Evolutionary conservation across 2,113 vertebrate genomes (phyloP), one percentile per base, ranked within the genome.

Genomic region (Morone saxatilis): DNA sequence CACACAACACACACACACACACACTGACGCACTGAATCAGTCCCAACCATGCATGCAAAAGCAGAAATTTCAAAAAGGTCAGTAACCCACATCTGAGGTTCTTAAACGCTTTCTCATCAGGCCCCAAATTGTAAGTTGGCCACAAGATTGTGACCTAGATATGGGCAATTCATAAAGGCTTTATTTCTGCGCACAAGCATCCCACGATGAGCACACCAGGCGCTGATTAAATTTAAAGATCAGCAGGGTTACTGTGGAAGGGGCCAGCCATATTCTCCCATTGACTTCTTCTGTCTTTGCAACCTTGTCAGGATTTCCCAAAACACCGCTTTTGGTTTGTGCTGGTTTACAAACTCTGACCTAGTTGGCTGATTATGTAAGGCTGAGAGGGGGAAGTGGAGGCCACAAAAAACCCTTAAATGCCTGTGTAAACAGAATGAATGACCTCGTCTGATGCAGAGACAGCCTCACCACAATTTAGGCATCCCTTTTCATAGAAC

Each of bases 341-440:
- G 13, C 19, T 53, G 48, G 6, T 78, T 69, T 43, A 63, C 22
- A 85, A 71, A 53, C 63, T 83, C 50, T 76, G 85, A 87, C 70
- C 71, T 80, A 82, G 8, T 87, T 88, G 66, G 71, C 43, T 69
- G 43, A 81, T 79, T 85, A 68, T 85, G 80, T 81, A 85, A 76
- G 36, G 72, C 9, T 40, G 5, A 60, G 60, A 68, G 4, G 10
- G 53, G 75, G 71, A 84, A 86, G 70, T 50, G 59, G 43, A 88
- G 54, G 43, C 72, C 50, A 66, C 67, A 73, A 67, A 76, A 90
- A 79, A 41, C 47, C 8, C 20, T 59, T 72, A 79, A 71, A 79
- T 76, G 41, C 54, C 45, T 66, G 60, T 81, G 83, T 80, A 81
- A 88, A 87, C 81, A 79, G 76, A 88, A 43, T n/a, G 56, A 43